phyloP scores from a whole-genome alignment of 2,113 vertebrate genomes.

The Dolichallabes microphthalmus region DNA sequence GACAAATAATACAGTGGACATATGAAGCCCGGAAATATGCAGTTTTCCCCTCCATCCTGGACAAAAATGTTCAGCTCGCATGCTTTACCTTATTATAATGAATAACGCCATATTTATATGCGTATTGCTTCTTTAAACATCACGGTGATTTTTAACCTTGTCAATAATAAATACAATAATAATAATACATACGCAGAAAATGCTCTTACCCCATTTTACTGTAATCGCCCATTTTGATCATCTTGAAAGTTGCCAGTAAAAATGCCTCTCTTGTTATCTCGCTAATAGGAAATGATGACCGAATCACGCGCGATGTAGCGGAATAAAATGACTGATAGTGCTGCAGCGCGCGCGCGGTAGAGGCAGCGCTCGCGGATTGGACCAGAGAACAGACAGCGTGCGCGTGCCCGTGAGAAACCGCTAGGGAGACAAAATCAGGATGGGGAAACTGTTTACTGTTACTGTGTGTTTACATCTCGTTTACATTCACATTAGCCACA shows the following conservation, averaged over 20 bases:
- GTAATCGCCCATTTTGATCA: not conserved
- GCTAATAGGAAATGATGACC: not conserved
- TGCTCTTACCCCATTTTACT: not conserved
- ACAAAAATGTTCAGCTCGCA: not conserved
- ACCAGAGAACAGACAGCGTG: constrained; percentile 25
- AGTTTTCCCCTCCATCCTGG: not conserved
- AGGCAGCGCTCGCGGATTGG: constrained; percentile 21
- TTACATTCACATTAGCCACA: too few species aligned
- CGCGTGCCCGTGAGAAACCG: constrained; percentile 36
- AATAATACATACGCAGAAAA: not conserved
- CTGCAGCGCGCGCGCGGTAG: constrained; percentile 18
- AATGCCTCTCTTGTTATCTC: not conserved
- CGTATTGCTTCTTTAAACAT: not conserved
- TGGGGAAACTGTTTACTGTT: not conserved
- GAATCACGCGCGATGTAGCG: not conserved
- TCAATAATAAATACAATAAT: too few species aligned
- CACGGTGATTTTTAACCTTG: not conserved
- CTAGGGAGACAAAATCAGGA: not conserved
- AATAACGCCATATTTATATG: not conserved
- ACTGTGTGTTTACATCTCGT: too few species aligned
- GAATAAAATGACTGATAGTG: constrained; percentile 29
- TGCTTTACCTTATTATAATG: not conserved
- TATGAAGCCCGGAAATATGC: not conserved
- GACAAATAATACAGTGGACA: not conserved
- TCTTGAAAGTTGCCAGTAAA: not conserved